These are phyloP conservation scores for Hystrix cristata DNA, from an alignment of 2,113 vertebrate genomes.

Conservation along the genomic window DNA sequence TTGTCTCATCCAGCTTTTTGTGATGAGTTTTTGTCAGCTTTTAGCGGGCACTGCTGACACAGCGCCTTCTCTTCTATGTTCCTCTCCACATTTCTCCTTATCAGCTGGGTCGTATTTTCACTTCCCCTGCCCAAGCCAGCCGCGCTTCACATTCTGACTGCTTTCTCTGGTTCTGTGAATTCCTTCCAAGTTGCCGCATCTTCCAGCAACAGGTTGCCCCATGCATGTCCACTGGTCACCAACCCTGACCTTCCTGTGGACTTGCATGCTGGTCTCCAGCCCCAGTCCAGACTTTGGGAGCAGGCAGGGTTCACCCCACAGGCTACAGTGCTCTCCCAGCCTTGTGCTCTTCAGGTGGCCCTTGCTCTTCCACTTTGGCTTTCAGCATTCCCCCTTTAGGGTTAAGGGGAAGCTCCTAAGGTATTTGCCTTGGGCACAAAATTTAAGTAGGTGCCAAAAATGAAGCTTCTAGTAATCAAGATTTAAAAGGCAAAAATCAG, in stretches of 20 bases:
- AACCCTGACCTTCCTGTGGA: neutral
- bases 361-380: neutral
- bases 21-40: neutral
- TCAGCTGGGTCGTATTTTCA: neutral
- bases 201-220: neutral
- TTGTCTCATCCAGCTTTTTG: neutral
- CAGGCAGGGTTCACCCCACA: neutral
- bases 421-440: neutral
- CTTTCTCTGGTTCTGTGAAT: neutral
- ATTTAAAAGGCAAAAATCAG: neutral
- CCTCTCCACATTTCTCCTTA: neutral
- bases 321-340: fast-evolving
- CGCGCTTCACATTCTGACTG: neutral
- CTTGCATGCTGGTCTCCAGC: neutral
- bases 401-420: neutral
- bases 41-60: no score
- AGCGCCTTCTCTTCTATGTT: neutral
- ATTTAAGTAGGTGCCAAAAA: neutral
- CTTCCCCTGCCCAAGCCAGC: neutral
- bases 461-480: neutral
- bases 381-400: neutral
- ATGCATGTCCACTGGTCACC: neutral
- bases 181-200: neutral
- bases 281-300: no score
- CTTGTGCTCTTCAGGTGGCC: neutral